Evolutionary conservation across 2,113 vertebrate genomes (phyloP).

Genomic region (Campylomormyrus tamandua): DNA sequence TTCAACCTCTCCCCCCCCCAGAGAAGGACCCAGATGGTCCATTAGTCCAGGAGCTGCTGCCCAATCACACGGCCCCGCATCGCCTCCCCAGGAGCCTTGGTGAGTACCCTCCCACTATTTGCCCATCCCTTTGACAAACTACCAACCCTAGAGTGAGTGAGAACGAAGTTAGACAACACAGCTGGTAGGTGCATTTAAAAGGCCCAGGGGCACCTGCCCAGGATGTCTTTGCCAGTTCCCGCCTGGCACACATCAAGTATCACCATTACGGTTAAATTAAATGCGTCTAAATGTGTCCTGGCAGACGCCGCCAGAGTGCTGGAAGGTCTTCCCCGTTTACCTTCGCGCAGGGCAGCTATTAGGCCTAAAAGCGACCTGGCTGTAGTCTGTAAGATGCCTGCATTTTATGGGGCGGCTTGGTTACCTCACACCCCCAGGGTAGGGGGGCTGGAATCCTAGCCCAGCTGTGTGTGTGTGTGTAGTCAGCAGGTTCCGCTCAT

Average conservation of each 20-base stretch:
- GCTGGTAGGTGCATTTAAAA: background rate
- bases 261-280: background rate
- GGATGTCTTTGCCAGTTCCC: background rate
- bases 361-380: background rate
- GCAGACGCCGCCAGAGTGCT: background rate
- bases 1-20: constrained; percentile 1
- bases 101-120: constrained; percentile 26
- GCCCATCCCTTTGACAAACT: background rate
- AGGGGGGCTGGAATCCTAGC: background rate
- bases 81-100: constrained; percentile 45
- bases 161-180: background rate
- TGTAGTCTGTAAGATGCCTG: background rate
- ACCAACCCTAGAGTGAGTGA: background rate
- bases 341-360: background rate
- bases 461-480: background rate
- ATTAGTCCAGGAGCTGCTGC: constrained; percentile 16
- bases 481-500: background rate
- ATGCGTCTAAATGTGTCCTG: background rate
- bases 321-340: background rate
- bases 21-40: constrained; percentile 30
- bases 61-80: constrained; percentile 21
- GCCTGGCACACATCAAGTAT: background rate
- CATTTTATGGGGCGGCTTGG: background rate
- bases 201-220: background rate
- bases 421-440: background rate